phyloP scores from a whole-genome alignment of 2,797 vertebrate genomes.

The Danio albolineatus region DNA sequence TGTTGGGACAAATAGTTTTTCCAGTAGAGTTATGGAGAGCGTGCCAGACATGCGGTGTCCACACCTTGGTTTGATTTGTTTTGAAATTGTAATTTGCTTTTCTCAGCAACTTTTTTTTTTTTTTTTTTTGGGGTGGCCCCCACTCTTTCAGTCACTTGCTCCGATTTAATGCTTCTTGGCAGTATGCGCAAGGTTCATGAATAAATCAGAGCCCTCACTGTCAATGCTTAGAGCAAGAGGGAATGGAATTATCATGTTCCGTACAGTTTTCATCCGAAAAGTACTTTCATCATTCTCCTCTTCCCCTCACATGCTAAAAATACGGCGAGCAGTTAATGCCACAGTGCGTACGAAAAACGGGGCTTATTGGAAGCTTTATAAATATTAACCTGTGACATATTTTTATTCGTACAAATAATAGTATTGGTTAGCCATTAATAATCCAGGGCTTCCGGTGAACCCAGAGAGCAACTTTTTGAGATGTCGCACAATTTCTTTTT shows the following conservation, averaged over 20 bases:
- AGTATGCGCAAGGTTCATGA: slow-evolving; percentile 72
- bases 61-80: slow-evolving; percentile 67
- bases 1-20: slow-evolving; percentile 52
- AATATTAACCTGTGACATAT: slow-evolving; percentile 63
- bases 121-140: not conserved
- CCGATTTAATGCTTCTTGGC: slow-evolving; percentile 73
- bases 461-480: slow-evolving; percentile 41
- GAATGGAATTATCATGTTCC: slow-evolving; percentile 75
- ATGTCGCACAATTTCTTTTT: slow-evolving; percentile 50
- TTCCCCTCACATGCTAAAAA: slow-evolving; percentile 54
- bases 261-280: slow-evolving; percentile 62
- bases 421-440: slow-evolving; percentile 66
- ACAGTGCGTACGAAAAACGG: slow-evolving; percentile 48
- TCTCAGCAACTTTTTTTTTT: slow-evolving; percentile 68
- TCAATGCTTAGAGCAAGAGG: slow-evolving; percentile 69
- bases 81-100: slow-evolving; percentile 71
- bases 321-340: slow-evolving; percentile 43
- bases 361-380: slow-evolving; percentile 57
- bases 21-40: slow-evolving; percentile 49
- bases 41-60: slow-evolving; percentile 54
- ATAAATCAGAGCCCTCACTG: slow-evolving; percentile 77
- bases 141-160: slow-evolving; percentile 67
- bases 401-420: slow-evolving; percentile 55
- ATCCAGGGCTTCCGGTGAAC: slow-evolving; percentile 59
- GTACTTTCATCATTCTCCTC: slow-evolving; percentile 65